Percentiles rank a stretch among this genome's conserved stretches.
Conservation (phyloP, 2,888 invertebrate species). For the Epirrhoe alternata region DNA sequence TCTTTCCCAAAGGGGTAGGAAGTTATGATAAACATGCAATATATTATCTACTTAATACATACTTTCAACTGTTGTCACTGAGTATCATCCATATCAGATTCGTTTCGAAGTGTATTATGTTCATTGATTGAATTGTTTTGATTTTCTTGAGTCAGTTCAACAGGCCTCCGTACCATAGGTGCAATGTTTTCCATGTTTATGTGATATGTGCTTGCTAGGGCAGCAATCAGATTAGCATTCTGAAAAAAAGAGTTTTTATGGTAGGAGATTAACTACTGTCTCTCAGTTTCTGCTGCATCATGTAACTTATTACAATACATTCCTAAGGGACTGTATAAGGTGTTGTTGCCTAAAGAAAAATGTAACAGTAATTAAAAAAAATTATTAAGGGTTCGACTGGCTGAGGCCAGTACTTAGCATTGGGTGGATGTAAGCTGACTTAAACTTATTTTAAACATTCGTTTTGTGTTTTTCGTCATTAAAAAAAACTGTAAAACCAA, state of each 20-base stretch:
- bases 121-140: conserved; percentile 53
- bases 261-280: conserved; percentile 9
- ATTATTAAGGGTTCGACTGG: no score
- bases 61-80: conserved; percentile 34
- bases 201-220: conserved; percentile 60
- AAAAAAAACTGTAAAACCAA: conserved; percentile 41
- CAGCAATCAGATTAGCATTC: conserved; percentile 63
- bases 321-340: no score
- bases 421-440: no score
- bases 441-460: no score
- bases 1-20: no score
- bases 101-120: conserved; percentile 53
- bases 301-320: not conserved
- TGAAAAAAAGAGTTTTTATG: conserved; percentile 50
- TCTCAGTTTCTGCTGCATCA: not conserved
- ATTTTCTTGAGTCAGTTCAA: conserved; percentile 49
- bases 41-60: no score
- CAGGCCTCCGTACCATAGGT: conserved; percentile 51
- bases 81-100: conserved; percentile 59
- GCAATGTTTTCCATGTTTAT: conserved; percentile 62
- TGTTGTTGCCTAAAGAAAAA: no score
- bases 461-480: no score
- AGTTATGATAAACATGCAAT: no score
- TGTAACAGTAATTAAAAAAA: no score
- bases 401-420: no score